These are phyloP conservation scores for Drosophila vallismaia DNA, from an alignment of 2,888 invertebrate genomes.

Conservation along the genomic window DNA sequence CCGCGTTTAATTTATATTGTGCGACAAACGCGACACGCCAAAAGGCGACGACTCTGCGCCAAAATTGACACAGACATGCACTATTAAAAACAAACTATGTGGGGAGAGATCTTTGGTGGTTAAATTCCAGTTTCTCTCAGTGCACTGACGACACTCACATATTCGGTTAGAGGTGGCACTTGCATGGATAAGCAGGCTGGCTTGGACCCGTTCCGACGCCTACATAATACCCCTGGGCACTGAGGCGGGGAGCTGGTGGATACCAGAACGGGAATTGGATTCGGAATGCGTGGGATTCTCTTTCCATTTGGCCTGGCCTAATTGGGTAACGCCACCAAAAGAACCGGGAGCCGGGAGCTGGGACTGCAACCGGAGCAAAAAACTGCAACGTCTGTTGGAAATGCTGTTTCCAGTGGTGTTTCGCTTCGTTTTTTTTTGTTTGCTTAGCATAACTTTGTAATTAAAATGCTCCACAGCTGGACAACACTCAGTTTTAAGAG, in stretches of 20 bases:
- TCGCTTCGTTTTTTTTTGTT: slow-evolving; percentile 1
- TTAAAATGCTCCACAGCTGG: slow-evolving; percentile 48
- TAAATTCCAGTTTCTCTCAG: background rate
- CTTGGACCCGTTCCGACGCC: slow-evolving; percentile 41
- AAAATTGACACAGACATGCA: slow-evolving; percentile 42
- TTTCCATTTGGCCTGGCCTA: slow-evolving; percentile 34
- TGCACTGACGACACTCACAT: slow-evolving; percentile 5
- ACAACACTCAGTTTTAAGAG: slow-evolving; percentile 21
- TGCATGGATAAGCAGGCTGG: slow-evolving; percentile 22
- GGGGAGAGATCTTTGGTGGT: background rate
- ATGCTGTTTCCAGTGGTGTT: slow-evolving; percentile 7
- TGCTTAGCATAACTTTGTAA: slow-evolving; percentile 44
- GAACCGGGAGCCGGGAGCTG: background rate
- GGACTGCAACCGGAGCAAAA: slow-evolving; percentile 4
- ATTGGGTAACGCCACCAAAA: slow-evolving; percentile 39
- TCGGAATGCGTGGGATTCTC: slow-evolving; percentile 44
- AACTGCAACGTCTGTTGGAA: slow-evolving; percentile 44
- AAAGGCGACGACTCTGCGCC: slow-evolving; percentile 63
- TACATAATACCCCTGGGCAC: slow-evolving; percentile 10
- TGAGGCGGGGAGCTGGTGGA: background rate
- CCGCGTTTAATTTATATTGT: slow-evolving; percentile 73
- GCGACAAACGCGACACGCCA: slow-evolving; percentile 69
- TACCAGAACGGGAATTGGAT: slow-evolving; percentile 21
- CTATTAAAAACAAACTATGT: background rate
- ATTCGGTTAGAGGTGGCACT: slow-evolving; percentile 24